These are phyloP conservation scores for Albula goreensis DNA, from an alignment of 2,113 vertebrate species.

Conservation along the genomic window DNA sequence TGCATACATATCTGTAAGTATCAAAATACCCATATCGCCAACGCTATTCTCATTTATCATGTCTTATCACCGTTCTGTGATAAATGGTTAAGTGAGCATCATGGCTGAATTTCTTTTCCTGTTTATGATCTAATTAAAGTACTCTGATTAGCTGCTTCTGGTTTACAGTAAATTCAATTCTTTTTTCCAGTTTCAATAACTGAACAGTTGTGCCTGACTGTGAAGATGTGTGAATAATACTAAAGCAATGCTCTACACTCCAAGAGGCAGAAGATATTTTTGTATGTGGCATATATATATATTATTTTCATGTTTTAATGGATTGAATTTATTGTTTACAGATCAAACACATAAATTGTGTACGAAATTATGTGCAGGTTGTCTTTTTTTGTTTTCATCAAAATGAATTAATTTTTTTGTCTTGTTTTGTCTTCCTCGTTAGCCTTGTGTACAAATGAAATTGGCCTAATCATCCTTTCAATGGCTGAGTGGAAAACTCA, in stretches of 20 bases:
- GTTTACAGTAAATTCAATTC: not conserved
- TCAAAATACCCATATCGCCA: not conserved
- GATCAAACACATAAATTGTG: conserved; percentile 63
- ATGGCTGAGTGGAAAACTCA: conserved; percentile 59
- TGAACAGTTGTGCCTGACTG: conserved; percentile 15
- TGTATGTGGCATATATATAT: conserved; percentile 11
- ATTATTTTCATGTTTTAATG: conserved; percentile 39
- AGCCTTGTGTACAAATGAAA: conserved; percentile 77
- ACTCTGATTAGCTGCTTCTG: not conserved
- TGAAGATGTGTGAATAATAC: conserved; percentile 14
- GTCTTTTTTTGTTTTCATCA: conserved; percentile 23
- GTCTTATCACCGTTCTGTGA: not conserved
- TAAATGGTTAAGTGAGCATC: not conserved
- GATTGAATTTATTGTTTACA: conserved; percentile 65
- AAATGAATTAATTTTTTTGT: conserved; percentile 53
- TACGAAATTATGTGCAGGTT: conserved; percentile 50
- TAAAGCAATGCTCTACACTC: conserved; percentile 43
- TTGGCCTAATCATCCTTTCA: conserved; percentile 58
- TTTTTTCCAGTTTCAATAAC: conserved; percentile 24
- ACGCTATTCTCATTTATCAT: not conserved
- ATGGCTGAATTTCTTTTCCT: not conserved
- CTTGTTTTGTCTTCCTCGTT: conserved; percentile 73
- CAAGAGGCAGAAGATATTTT: conserved; percentile 56
- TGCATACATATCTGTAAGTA: conserved; percentile 34
- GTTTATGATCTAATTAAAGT: not conserved